Percentiles rank a stretch among this genome's conserved stretches.
Evolutionary conservation across 2,797 vertebrate genomes (phyloP).

Genomic region (Paguma larvata): DNA sequence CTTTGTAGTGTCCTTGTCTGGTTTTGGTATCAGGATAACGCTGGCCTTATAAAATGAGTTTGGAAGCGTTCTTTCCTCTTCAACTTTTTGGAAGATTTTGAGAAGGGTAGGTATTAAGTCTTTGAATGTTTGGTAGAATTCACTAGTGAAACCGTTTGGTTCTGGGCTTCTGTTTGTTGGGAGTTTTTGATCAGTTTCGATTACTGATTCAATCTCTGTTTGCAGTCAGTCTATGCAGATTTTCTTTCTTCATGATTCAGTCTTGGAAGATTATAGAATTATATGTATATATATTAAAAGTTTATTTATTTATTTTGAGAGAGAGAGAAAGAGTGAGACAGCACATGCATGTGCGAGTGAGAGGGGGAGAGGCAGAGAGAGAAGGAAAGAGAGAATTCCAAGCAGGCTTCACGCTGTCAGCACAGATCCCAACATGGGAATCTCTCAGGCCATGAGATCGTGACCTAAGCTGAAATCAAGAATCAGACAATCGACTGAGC

Average conservation of each 20-base stretch:
- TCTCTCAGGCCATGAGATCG: no score
- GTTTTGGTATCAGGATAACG: background rate
- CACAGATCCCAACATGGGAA: no score
- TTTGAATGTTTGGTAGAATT: background rate
- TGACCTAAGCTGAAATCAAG: no score
- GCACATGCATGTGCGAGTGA: no score
- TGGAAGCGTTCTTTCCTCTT: background rate
- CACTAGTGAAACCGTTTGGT: background rate
- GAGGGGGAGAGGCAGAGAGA: no score
- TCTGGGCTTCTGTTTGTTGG: background rate
- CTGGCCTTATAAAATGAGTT: background rate
- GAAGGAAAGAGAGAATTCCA: no score
- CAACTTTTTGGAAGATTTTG: background rate
- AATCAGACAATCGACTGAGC: no score
- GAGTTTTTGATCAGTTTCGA: background rate
- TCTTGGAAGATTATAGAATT: background rate
- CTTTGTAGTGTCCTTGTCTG: background rate
- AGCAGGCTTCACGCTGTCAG: no score
- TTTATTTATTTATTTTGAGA: no score
- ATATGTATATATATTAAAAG: background rate
- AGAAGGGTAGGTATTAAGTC: background rate
- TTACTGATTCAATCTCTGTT: background rate
- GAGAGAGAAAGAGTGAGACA: no score
- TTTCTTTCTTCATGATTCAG: background rate
- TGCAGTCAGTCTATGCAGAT: background rate